Conservation (phyloP, 2,113 vertebrate genomes). For the Odocoileus hemionus region DNA sequence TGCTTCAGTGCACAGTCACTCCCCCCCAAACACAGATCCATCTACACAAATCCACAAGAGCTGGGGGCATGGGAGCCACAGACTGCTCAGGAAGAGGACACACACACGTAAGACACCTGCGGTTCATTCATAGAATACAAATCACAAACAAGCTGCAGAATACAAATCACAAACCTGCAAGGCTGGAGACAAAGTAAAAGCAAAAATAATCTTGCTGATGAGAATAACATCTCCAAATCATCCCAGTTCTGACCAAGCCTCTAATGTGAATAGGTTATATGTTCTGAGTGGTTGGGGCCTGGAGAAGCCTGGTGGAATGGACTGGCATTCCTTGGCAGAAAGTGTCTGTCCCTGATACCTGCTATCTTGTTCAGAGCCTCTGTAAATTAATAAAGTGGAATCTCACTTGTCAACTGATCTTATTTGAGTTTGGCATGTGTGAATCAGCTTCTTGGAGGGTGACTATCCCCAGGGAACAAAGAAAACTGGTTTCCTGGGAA, state of each 20-base stretch:
- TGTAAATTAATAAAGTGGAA: conserved; percentile 4
- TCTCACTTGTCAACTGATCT: neutral
- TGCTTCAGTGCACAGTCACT: neutral
- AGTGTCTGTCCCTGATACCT: neutral
- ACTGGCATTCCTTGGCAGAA: neutral
- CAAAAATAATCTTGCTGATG: neutral
- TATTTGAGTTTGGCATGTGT: neutral
- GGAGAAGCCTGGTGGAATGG: neutral
- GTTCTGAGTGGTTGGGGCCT: neutral
- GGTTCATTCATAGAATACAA: neutral
- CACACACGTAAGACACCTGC: neutral
- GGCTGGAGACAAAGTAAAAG: conserved; percentile 29
- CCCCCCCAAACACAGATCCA: neutral
- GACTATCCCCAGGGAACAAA: neutral
- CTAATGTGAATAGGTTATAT: neutral
- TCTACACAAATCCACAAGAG: neutral
- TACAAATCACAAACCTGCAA: neutral
- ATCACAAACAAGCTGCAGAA: neutral
- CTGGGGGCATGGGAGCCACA: neutral
- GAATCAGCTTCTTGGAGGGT: conserved; percentile 13
- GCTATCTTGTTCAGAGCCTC: neutral
- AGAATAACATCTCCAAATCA: neutral
- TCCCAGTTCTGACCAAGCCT: neutral
- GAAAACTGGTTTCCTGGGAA: conserved; percentile 8
- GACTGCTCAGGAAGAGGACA: neutral